A percentile compares a stretch with the other conserved stretches of the same genome.
These are phyloP conservation scores for Lacanobia oleracea DNA, from an alignment of 2,888 invertebrate species.

Conservation along the genomic window DNA sequence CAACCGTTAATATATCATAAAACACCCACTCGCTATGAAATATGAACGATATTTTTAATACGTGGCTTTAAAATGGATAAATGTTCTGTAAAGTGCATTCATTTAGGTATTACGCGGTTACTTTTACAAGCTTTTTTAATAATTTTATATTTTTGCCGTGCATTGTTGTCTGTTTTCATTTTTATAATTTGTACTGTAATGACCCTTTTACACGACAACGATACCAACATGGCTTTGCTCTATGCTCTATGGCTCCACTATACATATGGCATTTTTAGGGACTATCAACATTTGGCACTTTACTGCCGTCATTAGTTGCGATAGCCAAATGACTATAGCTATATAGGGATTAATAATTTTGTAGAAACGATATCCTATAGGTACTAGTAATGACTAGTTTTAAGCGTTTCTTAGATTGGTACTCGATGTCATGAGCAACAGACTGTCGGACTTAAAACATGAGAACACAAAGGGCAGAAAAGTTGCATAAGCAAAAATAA, in stretches of 20 bases:
- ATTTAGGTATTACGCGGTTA: conserved; percentile 40
- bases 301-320: neutral
- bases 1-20: conserved; percentile 70
- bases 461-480: neutral
- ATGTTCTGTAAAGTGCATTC: conserved; percentile 55
- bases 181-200: conserved; percentile 18
- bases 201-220: conserved; percentile 6
- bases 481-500: neutral
- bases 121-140: conserved; percentile 18
- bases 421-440: neutral
- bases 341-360: neutral
- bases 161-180: conserved; percentile 13
- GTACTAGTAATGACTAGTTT: too few species aligned
- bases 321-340: conserved; percentile 1
- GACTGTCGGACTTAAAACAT: neutral
- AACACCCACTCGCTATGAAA: conserved; percentile 71
- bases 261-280: neutral
- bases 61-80: conserved; percentile 55
- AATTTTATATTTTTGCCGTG: conserved; percentile 2
- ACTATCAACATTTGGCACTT: conserved; percentile 3
- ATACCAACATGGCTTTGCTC: neutral
- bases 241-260: neutral
- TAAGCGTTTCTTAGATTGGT: neutral
- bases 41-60: conserved; percentile 66
- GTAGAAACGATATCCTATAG: neutral